Base-by-base conservation (phyloP, 2,113 vertebrate genomes). In the Pterocles gutturalis region DNA sequence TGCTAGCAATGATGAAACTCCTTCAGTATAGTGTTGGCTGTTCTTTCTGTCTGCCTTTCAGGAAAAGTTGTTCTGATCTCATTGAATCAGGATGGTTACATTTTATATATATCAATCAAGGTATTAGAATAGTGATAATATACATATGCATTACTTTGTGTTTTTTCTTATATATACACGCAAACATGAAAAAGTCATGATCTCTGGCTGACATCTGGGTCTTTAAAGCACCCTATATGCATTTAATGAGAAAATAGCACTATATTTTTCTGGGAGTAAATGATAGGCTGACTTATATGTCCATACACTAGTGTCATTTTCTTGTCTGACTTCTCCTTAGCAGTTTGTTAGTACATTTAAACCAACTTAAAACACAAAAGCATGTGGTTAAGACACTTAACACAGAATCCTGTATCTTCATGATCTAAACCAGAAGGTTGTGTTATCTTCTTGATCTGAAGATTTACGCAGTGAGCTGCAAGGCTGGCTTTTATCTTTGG, bases 61-160 rank as follows among this genome's bases (percentile, higher is more conserved):
- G 62, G 5, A 34, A 34, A 53, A 55, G 24, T 64, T 73, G 13
- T 48, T 69, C 9, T 45, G 5, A 25, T 76, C 2, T 69, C 6
- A 10, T 14, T 71, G 29, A 82, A 48, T 91, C 57, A 71, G 29
- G 17, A n/a, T 73, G 17, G 10, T 19, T 60, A 5, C 64, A 8
- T 75, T 60, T 77, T 45, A 17, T 80, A 46, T 28, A n/a, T 67
- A 5, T 13, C 7, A 17, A 13, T 29, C 4, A 31, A 10, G 9
- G 5, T 65, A 25, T 9, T 53, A 10, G 17, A 88, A 29, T 9
- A 67, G 20, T 34, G 24, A 24, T 71, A 55, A 77, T 31, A 34
- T 19, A 51, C 2, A 4, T 64, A 33, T 0, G 3, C 6, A 17
- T 41, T 48, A 22, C 4, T 49, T 43, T 2, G 6, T 46, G 6